These are phyloP conservation scores for Enteromius mattozi DNA, from an alignment of 2,797 vertebrate genomes.

Conservation along the genomic window DNA sequence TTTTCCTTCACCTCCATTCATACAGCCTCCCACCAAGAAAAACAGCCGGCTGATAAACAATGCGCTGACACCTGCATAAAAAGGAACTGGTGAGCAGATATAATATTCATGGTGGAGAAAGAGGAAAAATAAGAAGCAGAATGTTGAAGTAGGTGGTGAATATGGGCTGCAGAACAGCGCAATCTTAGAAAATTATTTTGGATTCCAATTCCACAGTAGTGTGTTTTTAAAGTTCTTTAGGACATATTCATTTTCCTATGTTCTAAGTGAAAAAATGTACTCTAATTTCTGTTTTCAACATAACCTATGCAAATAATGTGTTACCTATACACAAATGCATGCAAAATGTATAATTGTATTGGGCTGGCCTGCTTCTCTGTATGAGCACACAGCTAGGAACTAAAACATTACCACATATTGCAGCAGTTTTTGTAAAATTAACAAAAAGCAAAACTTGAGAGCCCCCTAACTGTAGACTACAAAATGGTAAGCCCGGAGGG, in stretches of 20 bases:
- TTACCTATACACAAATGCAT: neutral
- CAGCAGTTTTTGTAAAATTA: neutral
- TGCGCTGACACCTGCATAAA: slow-evolving; percentile 34
- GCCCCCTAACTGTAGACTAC: neutral
- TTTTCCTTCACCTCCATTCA: slow-evolving; percentile 12
- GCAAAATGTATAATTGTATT: neutral
- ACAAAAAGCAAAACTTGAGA: neutral
- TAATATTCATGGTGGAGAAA: slow-evolving; percentile 3
- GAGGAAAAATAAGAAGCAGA: neutral
- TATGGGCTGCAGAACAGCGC: neutral
- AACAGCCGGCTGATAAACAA: slow-evolving; percentile 18
- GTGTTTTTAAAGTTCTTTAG: neutral
- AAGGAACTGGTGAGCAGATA: slow-evolving; percentile 24
- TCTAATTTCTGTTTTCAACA: neutral
- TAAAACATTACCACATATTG: neutral
- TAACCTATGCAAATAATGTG: neutral
- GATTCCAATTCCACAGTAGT: neutral
- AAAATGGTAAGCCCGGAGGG: neutral
- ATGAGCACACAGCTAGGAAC: neutral
- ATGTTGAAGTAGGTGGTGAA: neutral
- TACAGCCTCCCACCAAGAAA: slow-evolving; percentile 28
- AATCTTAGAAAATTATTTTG: neutral
- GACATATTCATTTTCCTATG: neutral
- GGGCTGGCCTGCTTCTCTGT: neutral
- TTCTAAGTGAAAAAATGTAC: neutral